A percentile compares a stretch with the other conserved stretches of the same genome.
Evolutionary conservation across 2,113 vertebrate genomes (phyloP).

Genomic region (Hypanus sabinus): DNA sequence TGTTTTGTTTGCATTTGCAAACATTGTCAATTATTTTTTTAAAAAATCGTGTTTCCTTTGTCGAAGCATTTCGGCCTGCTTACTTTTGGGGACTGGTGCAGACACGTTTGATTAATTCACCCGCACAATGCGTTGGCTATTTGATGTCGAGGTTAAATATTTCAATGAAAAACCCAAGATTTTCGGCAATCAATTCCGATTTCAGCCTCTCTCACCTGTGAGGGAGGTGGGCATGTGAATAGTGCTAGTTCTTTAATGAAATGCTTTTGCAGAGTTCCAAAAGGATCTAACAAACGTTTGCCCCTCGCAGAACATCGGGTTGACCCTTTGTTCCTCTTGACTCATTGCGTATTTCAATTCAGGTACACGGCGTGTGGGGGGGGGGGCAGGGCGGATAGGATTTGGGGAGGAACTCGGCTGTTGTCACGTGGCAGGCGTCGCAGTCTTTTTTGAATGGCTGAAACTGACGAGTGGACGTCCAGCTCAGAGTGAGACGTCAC

Average conservation of each 20-base stretch:
- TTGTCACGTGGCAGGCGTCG: not conserved
- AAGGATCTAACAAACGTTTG: not conserved
- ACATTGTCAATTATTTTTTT: not conserved
- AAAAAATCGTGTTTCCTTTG: not conserved
- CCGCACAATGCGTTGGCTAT: not conserved
- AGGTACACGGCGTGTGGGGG: not conserved
- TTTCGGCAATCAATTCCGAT: not conserved
- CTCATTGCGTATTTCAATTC: conserved; percentile 30
- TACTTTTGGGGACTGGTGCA: not conserved
- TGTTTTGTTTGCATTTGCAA: not conserved
- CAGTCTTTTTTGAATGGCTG: conserved; percentile 23
- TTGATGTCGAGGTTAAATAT: not conserved
- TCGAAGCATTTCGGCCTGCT: not conserved
- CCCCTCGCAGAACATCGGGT: not conserved
- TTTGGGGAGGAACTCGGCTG: not conserved
- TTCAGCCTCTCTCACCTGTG: not conserved
- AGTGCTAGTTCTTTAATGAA: not conserved
- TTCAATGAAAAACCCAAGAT: not conserved
- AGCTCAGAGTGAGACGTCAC: not conserved
- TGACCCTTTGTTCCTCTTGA: conserved; percentile 8
- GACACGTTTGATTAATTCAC: conserved; percentile 22
- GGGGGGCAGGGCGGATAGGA: not conserved
- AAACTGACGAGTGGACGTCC: not conserved
- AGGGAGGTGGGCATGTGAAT: not conserved
- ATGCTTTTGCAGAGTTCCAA: not conserved